Evolutionary conservation across 2,797 vertebrate species (phyloP).

Genomic region (Phoebastria nigripes): DNA sequence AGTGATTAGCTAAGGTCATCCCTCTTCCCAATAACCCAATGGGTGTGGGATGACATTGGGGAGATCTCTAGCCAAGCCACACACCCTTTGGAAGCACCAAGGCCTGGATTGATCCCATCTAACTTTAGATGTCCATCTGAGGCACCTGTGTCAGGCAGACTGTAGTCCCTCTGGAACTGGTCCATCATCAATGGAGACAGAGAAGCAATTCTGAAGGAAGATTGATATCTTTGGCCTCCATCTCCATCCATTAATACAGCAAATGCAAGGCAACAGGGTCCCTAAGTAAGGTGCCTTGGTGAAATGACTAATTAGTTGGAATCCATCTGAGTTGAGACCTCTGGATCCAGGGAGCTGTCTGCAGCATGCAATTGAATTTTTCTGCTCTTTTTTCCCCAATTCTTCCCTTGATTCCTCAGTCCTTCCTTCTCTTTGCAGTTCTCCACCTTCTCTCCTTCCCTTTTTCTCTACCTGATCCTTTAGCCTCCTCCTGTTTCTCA

Average conservation of each 20-base stretch:
- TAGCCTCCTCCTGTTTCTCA: neutral
- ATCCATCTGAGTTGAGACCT: neutral
- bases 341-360: neutral
- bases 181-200: neutral
- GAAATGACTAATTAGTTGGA: neutral
- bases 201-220: neutral
- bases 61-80: neutral
- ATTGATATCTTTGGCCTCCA: neutral
- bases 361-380: neutral
- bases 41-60: rapidly evolving
- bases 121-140: neutral
- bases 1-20: neutral
- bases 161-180: neutral
- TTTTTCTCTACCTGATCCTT: neutral
- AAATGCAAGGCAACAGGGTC: neutral
- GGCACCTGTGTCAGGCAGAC: neutral
- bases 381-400: rapidly evolving
- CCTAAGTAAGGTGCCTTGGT: neutral
- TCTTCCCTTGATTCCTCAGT: neutral
- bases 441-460: neutral
- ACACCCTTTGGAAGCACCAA: neutral
- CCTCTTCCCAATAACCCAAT: neutral
- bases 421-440: neutral
- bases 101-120: neutral
- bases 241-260: neutral